A percentile compares a stretch with the other conserved stretches of the same genome.
Conservation (phyloP, 2,888 invertebrate genomes). For the Melanotus villosus region DNA sequence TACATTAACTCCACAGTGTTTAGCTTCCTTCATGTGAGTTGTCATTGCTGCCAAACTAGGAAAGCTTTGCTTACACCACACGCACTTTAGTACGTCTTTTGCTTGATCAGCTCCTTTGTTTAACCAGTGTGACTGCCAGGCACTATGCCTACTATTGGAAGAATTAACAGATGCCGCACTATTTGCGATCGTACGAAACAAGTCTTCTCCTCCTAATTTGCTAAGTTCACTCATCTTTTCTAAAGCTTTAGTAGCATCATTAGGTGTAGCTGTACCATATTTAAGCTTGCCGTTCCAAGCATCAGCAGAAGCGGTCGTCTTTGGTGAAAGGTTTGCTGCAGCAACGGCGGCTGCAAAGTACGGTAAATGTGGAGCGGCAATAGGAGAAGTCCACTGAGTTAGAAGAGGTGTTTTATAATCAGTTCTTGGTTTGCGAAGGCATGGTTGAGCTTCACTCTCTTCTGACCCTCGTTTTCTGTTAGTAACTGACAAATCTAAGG, state of each 20-base stretch:
- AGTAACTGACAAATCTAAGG: constrained; percentile 85
- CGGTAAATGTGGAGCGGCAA: constrained; percentile 82
- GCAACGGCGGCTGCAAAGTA: constrained; percentile 86
- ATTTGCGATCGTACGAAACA: constrained; percentile 77
- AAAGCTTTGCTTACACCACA: constrained; percentile 98
- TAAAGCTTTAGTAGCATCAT: constrained; percentile 88
- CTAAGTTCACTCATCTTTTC: constrained; percentile 94
- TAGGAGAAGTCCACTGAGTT: constrained; percentile 83
- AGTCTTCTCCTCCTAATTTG: constrained; percentile 85
- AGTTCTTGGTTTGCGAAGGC: constrained; percentile 78
- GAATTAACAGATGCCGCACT: constrained; percentile 71
- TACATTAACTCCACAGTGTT: constrained; percentile 93
- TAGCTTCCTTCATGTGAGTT: constrained; percentile 98
- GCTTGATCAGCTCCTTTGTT: constrained; percentile 96
- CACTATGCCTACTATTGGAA: constrained; percentile 82
- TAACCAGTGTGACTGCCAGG: constrained; percentile 98
- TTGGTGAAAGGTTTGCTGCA: constrained; percentile 82
- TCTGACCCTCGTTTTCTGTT: constrained; percentile 80
- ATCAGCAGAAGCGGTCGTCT: constrained; percentile 71
- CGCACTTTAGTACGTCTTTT: constrained; percentile 96
- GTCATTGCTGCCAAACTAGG: constrained; percentile 94
- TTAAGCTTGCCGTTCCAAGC: constrained; percentile 86
- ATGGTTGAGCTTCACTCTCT: constrained; percentile 72
- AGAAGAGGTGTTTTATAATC: constrained; percentile 80
- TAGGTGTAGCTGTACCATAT: constrained; percentile 76